These are phyloP conservation scores for Micrasema longulum DNA, from an alignment of 1,140 invertebrate species.

Conservation along the genomic window DNA sequence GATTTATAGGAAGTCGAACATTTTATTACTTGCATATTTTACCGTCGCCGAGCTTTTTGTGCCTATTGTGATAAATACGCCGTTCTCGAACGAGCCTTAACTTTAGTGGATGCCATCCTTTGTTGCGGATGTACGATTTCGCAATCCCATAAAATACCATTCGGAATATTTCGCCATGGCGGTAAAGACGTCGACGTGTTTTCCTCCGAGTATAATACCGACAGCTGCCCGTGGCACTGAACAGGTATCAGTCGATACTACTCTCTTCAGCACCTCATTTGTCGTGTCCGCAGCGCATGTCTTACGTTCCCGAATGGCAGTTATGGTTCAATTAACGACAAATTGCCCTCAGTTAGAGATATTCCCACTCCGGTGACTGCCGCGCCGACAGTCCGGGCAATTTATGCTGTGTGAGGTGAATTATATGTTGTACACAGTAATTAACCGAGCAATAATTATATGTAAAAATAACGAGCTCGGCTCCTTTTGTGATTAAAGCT, in stretches of 20 bases:
- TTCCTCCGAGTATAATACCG: not conserved
- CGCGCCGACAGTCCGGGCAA: not conserved
- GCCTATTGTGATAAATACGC: conserved; percentile 16
- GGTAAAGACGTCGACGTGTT: not conserved
- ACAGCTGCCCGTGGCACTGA: conserved; percentile 13
- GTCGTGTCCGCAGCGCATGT: conserved; percentile 41
- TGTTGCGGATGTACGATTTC: conserved; percentile 25
- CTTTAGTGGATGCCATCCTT: not conserved
- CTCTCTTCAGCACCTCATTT: conserved; percentile 43
- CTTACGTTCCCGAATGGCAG: conserved; percentile 50
- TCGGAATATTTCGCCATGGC: conserved; percentile 8
- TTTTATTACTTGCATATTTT: conserved; percentile 18
- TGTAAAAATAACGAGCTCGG: conserved; percentile 46
- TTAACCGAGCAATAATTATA: conserved; percentile 53
- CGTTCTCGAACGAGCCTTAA: conserved; percentile 3
- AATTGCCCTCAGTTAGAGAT: conserved; percentile 54
- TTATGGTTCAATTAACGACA: conserved; percentile 54
- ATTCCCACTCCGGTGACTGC: conserved; percentile 35
- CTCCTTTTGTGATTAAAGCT: conserved; percentile 35
- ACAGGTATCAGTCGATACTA: conserved; percentile 8
- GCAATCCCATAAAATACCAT: conserved; percentile 19
- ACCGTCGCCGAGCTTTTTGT: conserved; percentile 9
- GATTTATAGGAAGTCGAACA: conserved; percentile 27
- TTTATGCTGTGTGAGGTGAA: conserved; percentile 29
- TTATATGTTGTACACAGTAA: conserved; percentile 43